phyloP scores from a whole-genome alignment of 2,888 invertebrate genomes.

The Chaitophorus viminalis region DNA sequence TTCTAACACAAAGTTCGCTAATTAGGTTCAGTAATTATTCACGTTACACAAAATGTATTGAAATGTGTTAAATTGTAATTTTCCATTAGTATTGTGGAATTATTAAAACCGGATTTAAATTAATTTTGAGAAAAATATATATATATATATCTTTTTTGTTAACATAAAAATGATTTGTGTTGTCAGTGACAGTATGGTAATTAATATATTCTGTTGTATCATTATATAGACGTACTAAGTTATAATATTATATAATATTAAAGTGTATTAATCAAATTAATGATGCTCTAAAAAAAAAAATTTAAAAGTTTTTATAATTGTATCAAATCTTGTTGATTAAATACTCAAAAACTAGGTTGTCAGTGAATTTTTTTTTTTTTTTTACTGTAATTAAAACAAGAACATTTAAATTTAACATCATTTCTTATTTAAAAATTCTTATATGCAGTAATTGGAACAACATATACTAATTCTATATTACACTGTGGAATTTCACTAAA shows the following conservation, averaged over 20 bases:
- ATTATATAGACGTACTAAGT: neutral
- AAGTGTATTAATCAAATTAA: neutral
- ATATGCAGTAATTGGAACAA: neutral
- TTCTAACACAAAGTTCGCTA: neutral
- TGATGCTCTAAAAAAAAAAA: neutral
- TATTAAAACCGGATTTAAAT: too few relatives aligned
- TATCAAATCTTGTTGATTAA: neutral
- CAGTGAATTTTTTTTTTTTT: neutral
- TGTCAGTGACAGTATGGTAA: too few relatives aligned
- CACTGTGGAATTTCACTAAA: neutral
- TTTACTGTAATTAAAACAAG: neutral
- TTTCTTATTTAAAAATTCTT: too few relatives aligned
- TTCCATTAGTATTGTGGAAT: too few relatives aligned
- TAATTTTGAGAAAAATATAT: too few relatives aligned
- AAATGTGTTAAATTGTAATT: too few relatives aligned
- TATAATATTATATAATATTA: conserved; percentile 15
- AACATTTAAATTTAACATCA: neutral
- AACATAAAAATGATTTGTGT: too few relatives aligned
- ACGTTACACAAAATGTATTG: too few relatives aligned
- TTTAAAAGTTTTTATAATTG: too few relatives aligned
- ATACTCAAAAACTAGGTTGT: neutral
- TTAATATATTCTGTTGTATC: too few relatives aligned
- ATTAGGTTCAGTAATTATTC: neutral
- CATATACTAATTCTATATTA: neutral
- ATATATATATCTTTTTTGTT: too few relatives aligned